phyloP scores from a whole-genome alignment of 2,113 vertebrate genomes.

The Strigops habroptila region DNA sequence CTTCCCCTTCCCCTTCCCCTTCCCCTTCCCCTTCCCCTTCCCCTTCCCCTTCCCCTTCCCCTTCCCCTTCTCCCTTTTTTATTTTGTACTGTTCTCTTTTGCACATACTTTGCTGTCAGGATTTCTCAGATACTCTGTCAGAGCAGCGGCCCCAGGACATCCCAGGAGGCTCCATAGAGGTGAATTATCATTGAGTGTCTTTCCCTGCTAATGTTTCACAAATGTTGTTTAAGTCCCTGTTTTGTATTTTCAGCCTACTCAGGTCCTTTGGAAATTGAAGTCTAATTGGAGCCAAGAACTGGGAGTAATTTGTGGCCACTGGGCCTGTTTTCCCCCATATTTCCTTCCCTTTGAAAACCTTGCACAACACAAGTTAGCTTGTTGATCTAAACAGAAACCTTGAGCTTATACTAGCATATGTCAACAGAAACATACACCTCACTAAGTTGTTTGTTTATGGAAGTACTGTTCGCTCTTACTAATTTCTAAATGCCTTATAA shows the following conservation, averaged over 20 bases:
- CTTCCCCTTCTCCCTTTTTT: too few species aligned
- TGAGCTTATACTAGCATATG: background rate
- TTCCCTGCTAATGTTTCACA: background rate
- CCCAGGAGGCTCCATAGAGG: background rate
- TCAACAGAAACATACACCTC: background rate
- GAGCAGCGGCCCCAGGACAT: background rate
- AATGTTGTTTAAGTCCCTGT: background rate
- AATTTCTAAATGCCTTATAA: background rate
- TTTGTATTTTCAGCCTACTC: background rate
- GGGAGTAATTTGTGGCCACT: background rate
- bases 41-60: too few species aligned
- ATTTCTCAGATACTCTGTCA: background rate
- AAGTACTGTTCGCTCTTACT: background rate
- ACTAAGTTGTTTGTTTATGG: background rate
- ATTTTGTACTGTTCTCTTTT: background rate
- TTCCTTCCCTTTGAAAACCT: background rate
- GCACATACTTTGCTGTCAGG: background rate
- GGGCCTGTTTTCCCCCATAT: background rate
- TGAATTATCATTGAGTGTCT: background rate
- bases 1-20: too few species aligned
- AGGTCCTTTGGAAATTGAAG: background rate
- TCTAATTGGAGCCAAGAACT: background rate
- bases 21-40: too few species aligned
- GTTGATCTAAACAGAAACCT: background rate
- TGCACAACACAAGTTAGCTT: background rate